phyloP scores from a whole-genome alignment of 1,140 invertebrate species.

The Daktulosphaira vitifoliae region DNA sequence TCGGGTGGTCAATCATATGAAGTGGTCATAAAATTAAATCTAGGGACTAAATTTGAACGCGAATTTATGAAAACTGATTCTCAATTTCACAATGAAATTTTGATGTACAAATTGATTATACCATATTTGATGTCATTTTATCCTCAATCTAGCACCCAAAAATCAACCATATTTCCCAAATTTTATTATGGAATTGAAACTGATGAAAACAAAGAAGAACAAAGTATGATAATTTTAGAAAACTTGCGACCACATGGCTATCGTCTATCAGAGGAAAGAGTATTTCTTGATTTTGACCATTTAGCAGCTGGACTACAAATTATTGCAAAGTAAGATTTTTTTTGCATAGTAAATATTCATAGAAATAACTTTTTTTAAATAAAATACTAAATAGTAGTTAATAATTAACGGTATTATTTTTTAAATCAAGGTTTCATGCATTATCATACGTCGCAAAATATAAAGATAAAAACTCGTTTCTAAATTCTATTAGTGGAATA shows the following conservation, averaged over 20 bases:
- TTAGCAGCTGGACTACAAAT: neutral
- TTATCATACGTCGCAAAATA: slow-evolving; percentile 3
- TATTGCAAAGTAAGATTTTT: slow-evolving; percentile 37
- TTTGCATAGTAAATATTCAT: slow-evolving; percentile 50
- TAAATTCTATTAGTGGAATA: neutral
- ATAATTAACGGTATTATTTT: no score
- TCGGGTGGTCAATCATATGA: neutral
- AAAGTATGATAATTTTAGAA: slow-evolving; percentile 23
- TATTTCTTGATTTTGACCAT: slow-evolving; percentile 9
- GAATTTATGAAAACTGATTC: neutral
- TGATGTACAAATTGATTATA: slow-evolving; percentile 17
- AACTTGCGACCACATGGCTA: neutral
- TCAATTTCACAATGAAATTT: slow-evolving; percentile 31
- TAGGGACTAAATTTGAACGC: neutral
- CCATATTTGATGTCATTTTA: neutral
- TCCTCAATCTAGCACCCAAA: neutral
- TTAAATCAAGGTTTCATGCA: slow-evolving; percentile 3
- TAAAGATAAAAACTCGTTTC: neutral
- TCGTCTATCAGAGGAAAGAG: neutral
- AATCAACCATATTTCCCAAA: neutral
- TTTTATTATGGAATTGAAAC: slow-evolving; percentile 14
- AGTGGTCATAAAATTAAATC: slow-evolving; percentile 13
- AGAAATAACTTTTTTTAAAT: no score
- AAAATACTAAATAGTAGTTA: slow-evolving; percentile 36
- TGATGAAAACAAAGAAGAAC: neutral